Percentiles rank a stretch among this genome's conserved stretches.
phyloP scores from a whole-genome alignment of 2,888 invertebrate genomes.

The Bimastos eiseni region DNA sequence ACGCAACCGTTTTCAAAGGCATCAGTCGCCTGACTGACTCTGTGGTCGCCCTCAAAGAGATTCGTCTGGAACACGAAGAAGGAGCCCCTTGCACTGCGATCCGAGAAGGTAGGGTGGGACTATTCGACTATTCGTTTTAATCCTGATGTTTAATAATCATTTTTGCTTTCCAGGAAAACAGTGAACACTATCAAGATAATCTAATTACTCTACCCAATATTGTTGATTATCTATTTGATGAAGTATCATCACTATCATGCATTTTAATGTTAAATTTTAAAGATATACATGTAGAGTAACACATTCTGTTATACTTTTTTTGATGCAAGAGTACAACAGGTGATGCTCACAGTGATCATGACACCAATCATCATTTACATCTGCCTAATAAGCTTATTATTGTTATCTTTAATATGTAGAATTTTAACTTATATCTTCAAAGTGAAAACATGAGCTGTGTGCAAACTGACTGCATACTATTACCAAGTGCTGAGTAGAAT shows the following conservation, averaged over 20 bases:
- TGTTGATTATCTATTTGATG: neutral
- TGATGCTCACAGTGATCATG: neutral
- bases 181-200: neutral
- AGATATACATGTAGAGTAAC: too few relatives aligned
- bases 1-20: conserved; percentile 73
- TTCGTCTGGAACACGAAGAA: conserved; percentile 71
- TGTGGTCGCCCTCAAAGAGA: conserved; percentile 71
- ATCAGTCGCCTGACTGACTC: conserved; percentile 69
- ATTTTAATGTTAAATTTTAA: too few relatives aligned
- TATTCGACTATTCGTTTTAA: neutral
- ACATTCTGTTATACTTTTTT: neutral
- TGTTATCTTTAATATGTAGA: neutral
- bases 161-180: neutral
- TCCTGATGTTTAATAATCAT: too few relatives aligned
- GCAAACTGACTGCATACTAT: neutral
- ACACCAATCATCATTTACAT: neutral
- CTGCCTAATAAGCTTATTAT: neutral
- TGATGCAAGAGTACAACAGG: neutral
- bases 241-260: neutral
- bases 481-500: neutral
- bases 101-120: conserved; percentile 65
- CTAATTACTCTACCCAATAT: neutral
- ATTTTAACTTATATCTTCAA: neutral
- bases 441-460: too few relatives aligned
- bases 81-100: conserved; percentile 74